Conservation (phyloP, 2,888 invertebrate genomes). For the Nemurella pictetii region DNA sequence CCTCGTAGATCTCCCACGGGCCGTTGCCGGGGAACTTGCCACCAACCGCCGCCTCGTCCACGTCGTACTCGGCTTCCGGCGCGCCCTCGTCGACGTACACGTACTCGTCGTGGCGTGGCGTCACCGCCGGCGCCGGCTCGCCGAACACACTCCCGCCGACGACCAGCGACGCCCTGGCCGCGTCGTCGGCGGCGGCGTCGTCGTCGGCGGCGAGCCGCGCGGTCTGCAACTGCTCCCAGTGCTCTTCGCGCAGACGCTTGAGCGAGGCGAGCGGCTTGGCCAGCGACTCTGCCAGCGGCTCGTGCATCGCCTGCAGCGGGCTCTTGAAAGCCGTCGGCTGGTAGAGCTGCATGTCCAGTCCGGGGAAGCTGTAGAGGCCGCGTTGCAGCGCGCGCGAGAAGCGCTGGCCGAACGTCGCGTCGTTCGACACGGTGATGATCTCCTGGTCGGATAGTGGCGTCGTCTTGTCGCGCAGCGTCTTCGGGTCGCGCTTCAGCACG, state of each 20-base stretch:
- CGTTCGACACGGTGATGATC: slow-evolving; percentile 13
- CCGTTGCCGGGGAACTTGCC: not conserved
- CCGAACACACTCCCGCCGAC: not conserved
- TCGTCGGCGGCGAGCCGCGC: not conserved
- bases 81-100: slow-evolving; percentile 33
- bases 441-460: not conserved
- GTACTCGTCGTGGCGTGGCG: slow-evolving; percentile 29
- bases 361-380: not conserved
- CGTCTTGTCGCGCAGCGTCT: too few relatives aligned
- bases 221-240: not conserved
- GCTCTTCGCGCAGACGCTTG: slow-evolving; percentile 11
- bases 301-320: not conserved
- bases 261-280: slow-evolving; percentile 2
- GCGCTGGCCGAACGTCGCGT: slow-evolving; percentile 12
- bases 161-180: not conserved
- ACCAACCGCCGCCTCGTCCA: not conserved
- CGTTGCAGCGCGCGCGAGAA: not conserved
- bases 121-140: not conserved
- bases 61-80: slow-evolving; percentile 13
- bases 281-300: not conserved
- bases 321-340: not conserved
- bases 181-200: not conserved
- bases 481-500: slow-evolving; percentile 7
- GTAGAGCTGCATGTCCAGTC: not conserved
- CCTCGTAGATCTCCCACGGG: slow-evolving; percentile 1